Conservation (phyloP, 2,888 invertebrate genomes). For the Stramonita haemastoma region DNA sequence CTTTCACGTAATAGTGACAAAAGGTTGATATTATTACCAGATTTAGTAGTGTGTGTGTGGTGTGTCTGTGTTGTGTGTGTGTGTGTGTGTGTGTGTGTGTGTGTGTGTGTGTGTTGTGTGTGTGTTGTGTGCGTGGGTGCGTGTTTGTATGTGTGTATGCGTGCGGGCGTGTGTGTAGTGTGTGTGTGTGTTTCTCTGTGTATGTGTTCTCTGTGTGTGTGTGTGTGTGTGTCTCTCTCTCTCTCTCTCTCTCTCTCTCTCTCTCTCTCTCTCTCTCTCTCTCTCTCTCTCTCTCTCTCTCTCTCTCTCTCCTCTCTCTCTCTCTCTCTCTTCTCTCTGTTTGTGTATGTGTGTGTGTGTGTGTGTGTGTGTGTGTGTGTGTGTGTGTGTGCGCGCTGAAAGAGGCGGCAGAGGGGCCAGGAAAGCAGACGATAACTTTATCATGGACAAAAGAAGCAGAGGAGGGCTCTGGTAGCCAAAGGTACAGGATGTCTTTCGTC, state of each 20-base stretch:
- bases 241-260: background rate
- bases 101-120: background rate
- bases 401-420: background rate
- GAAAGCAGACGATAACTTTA: background rate
- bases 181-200: background rate
- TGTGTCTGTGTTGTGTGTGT: too few species aligned
- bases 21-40: too few species aligned
- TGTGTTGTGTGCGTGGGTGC: background rate
- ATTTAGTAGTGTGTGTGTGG: too few species aligned
- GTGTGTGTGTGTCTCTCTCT: background rate
- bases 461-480: background rate
- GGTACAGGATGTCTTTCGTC: background rate
- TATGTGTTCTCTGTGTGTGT: too few species aligned
- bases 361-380: too few species aligned
- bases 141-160: background rate
- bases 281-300: background rate
- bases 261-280: background rate
- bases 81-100: background rate
- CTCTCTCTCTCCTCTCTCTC: background rate
- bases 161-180: background rate
- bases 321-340: too few species aligned
- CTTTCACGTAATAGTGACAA: background rate
- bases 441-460: background rate
- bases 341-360: background rate
- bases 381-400: too few species aligned